These are phyloP conservation scores for Platycheirus albimanus DNA, from an alignment of 2,888 invertebrate species.

Conservation along the genomic window DNA sequence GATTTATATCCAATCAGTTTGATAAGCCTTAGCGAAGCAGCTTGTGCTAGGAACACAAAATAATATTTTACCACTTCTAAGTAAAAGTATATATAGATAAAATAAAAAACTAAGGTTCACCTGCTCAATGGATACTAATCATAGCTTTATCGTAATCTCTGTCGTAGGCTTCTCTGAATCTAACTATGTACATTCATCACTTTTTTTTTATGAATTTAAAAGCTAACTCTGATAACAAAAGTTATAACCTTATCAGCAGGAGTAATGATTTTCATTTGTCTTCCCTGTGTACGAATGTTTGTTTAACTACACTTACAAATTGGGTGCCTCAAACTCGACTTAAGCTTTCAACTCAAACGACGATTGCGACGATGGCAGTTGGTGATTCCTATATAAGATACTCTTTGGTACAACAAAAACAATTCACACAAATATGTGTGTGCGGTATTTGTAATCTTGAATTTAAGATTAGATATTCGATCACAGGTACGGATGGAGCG, in stretches of 20 bases:
- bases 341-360: constrained; percentile 71
- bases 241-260: constrained; percentile 55
- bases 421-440: constrained; percentile 24
- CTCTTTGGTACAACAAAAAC: constrained; percentile 5
- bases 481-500: constrained; percentile 56
- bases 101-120: constrained; percentile 10
- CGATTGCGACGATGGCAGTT: constrained; percentile 29
- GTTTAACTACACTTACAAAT: constrained; percentile 50
- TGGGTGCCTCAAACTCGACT: constrained; percentile 69
- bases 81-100: too few relatives aligned
- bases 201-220: constrained; percentile 61
- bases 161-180: constrained; percentile 29
- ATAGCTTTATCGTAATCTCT: constrained; percentile 68
- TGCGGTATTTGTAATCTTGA: constrained; percentile 78
- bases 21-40: constrained; percentile 1
- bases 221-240: constrained; percentile 67
- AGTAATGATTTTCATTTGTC: constrained; percentile 44
- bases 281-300: constrained; percentile 47
- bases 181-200: constrained; percentile 66
- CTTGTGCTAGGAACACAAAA: too few relatives aligned
- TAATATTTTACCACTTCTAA: too few relatives aligned
- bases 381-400: neutral
- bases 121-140: constrained; percentile 55
- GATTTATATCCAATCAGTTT: constrained; percentile 9
- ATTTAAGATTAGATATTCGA: constrained; percentile 81